Conservation (phyloP, 2,113 vertebrate species). For the Cathartes aura region DNA sequence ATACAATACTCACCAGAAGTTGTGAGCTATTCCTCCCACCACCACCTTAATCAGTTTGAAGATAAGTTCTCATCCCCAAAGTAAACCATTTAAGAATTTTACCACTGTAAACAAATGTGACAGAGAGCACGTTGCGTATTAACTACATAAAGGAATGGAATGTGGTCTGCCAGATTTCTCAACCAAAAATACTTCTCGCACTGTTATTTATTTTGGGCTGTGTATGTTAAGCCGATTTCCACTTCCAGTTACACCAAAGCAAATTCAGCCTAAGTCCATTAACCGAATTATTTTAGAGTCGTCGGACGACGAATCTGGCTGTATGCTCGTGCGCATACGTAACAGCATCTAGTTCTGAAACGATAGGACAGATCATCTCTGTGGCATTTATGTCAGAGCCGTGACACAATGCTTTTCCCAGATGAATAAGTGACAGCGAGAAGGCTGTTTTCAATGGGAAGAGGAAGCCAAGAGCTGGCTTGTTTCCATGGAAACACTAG, state of each 20-base stretch:
- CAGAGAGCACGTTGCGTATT: background rate
- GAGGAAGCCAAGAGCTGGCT: conserved; percentile 86
- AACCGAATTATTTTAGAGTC: background rate
- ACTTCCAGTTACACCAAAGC: background rate
- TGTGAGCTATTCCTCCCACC: background rate
- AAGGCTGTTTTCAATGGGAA: conserved; percentile 88
- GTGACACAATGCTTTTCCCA: conserved; percentile 74
- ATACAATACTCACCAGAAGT: background rate
- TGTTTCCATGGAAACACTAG: conserved; percentile 95
- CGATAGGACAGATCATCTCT: conserved; percentile 57
- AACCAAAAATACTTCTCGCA: conserved; percentile 26
- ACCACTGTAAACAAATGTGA: conserved; percentile 4
- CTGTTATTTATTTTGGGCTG: background rate
- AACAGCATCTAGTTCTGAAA: conserved; percentile 52
- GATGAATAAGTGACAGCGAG: conserved; percentile 81
- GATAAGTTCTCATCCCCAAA: background rate
- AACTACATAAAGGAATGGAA: background rate
- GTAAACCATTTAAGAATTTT: background rate
- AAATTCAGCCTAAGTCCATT: background rate
- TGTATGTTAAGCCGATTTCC: background rate
- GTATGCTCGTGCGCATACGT: background rate
- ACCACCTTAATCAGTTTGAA: background rate
- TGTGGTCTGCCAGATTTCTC: conserved; percentile 25
- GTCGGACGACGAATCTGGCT: background rate
- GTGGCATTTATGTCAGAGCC: conserved; percentile 69